A percentile compares a stretch with the other conserved stretches of the same genome.
phyloP scores from a whole-genome alignment of 2,888 invertebrate genomes.

The Amblyteles armatorius region DNA sequence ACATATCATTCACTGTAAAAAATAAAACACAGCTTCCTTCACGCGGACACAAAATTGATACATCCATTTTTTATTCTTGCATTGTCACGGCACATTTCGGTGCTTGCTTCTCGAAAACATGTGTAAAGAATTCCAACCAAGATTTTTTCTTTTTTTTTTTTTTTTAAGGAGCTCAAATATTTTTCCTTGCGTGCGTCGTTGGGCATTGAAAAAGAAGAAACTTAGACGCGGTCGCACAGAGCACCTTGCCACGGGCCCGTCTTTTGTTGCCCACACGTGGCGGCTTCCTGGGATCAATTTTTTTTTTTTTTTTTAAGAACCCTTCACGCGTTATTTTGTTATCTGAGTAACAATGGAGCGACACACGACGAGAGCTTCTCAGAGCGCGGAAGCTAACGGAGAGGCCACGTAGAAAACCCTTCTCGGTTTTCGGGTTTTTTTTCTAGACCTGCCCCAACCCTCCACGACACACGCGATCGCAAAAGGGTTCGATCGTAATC shows the following conservation, averaged over 20 bases:
- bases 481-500: conserved; percentile 72
- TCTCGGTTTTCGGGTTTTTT: conserved; percentile 46
- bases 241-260: conserved; percentile 81
- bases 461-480: conserved; percentile 69
- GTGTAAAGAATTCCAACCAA: not conserved
- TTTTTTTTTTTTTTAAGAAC: conserved; percentile 39
- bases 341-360: conserved; percentile 65
- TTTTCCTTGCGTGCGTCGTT: conserved; percentile 1
- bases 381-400: conserved; percentile 52
- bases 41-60: not conserved
- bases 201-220: conserved; percentile 13
- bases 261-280: conserved; percentile 83
- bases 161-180: not conserved
- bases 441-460: conserved; percentile 69
- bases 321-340: conserved; percentile 68
- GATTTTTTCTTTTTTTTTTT: too few species aligned
- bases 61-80: not conserved
- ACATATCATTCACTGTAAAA: not conserved
- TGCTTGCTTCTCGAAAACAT: not conserved
- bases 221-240: conserved; percentile 16
- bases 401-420: conserved; percentile 27
- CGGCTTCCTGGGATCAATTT: conserved; percentile 65
- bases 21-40: not conserved
- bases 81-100: not conserved
- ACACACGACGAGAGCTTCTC: conserved; percentile 69